Evolutionary conservation across 2,113 vertebrate species (phyloP), one percentile per base, ranked within the genome.

Genomic region (Scopus umbretta): DNA sequence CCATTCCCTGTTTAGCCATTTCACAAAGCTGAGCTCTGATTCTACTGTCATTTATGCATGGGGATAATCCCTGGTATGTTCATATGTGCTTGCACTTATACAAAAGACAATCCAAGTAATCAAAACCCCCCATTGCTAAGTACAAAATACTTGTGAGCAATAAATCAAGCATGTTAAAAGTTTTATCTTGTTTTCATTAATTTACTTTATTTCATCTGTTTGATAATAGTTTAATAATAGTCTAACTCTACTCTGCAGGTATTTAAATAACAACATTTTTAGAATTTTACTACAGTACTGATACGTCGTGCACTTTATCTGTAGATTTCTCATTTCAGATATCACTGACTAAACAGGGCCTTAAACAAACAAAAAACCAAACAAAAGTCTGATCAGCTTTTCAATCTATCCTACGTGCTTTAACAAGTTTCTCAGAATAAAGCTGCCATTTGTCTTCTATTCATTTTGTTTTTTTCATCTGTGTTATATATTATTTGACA

Each of bases 361-460:
- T 80, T 86, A 71, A 38, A 49, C 23, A 65, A 13, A 90, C 53
- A 52, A 58, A 65, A 81, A 87, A 91, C 3, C 50, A 56, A 73
- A 56, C 52, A 47, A 18, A 56, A 74, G 9, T 70, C 73, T 81
- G 50, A 74, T 16, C n/a, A 55, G 43, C 76, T 89, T 91, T 71
- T 32, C 16, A 62, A 2, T 68, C 38, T 65, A 6, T 23, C 40
- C 45, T 38, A 40, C 19, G 13, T 61, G 67, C 66, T 67, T 80
- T 72, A 61, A 90, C 7, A 55, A 67, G 9, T 91, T 91, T 90
- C 92, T 95, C 82, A 95, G 91, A 90, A 79, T 74, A 93, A 61
- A 82, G 50, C 29, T 95, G 52, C 88, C 86, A 84, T 52, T 94
- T 97, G 52, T 58, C 94, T 73, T 96, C 26, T 49, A 50, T 86